Evolutionary conservation across 2,888 invertebrate genomes (phyloP).

Genomic region (Nomada fucata): DNA sequence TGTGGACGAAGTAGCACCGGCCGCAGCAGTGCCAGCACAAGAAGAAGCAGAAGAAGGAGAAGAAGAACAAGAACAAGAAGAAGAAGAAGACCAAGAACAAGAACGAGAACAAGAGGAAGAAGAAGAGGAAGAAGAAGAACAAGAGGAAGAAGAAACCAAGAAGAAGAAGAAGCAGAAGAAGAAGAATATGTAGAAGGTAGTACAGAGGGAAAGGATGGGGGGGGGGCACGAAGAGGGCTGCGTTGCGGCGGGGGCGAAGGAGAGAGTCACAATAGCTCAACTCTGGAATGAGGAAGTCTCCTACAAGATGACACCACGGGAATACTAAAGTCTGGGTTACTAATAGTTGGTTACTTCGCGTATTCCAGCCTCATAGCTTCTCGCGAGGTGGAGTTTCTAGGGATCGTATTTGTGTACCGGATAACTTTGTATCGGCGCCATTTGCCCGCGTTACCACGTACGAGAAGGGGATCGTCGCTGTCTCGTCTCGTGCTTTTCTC

Average conservation of each 20-base stretch:
- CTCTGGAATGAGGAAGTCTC: conserved; percentile 82
- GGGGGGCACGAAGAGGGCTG: conserved; percentile 33
- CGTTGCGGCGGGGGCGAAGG: conserved; percentile 53
- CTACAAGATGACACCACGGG: conserved; percentile 76
- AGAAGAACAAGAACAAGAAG: neutral
- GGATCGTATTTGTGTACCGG: conserved; percentile 73
- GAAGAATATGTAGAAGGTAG: conserved; percentile 20
- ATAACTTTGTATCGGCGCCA: conserved; percentile 60
- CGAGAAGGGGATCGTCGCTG: conserved; percentile 33
- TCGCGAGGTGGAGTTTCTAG: conserved; percentile 69
- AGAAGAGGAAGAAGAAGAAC: conserved; percentile 32
- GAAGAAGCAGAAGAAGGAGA: conserved; percentile 34
- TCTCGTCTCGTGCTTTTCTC: conserved; percentile 14
- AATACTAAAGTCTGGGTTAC: conserved; percentile 83
- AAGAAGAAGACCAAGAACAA: conserved; percentile 32
- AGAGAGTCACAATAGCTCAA: conserved; percentile 75
- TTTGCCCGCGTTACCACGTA: conserved; percentile 35
- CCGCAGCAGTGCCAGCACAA: conserved; percentile 4
- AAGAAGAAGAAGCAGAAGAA: conserved; percentile 36
- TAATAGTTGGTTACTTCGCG: conserved; percentile 75
- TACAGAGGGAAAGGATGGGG: neutral
- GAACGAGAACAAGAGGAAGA: conserved; percentile 13
- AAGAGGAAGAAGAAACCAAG: neutral
- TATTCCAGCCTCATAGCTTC: conserved; percentile 72
- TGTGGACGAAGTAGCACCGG: conserved; percentile 17